A percentile compares a stretch with the other conserved stretches of the same genome.
These are phyloP conservation scores for Trinorchestia longiramus DNA, from an alignment of 1,140 invertebrate genomes.

Conservation along the genomic window DNA sequence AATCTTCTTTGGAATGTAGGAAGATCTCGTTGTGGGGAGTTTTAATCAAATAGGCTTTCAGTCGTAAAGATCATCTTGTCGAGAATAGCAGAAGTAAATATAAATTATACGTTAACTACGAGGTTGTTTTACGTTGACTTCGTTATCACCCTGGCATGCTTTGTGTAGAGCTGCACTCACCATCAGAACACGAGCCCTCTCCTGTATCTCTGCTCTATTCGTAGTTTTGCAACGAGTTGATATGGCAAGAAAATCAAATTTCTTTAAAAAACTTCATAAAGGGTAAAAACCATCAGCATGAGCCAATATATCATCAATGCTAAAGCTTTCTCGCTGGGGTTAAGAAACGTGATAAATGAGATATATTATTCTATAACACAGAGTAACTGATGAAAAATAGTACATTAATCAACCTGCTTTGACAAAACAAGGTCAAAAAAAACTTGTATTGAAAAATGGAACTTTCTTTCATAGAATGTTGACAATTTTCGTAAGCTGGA, in stretches of 20 bases:
- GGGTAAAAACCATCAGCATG: background rate
- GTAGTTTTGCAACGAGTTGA: background rate
- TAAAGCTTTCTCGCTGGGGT: too few relatives aligned
- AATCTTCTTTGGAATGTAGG: background rate
- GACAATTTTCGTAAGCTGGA: too few relatives aligned
- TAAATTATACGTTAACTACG: background rate
- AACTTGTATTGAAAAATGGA: too few relatives aligned
- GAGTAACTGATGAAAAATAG: too few relatives aligned
- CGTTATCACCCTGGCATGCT: background rate
- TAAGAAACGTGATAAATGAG: too few relatives aligned
- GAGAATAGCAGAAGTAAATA: background rate
- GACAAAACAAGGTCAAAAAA: too few relatives aligned
- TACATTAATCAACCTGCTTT: too few relatives aligned
- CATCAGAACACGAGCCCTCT: background rate
- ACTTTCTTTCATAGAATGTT: too few relatives aligned
- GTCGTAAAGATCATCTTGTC: background rate
- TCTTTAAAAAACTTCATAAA: background rate
- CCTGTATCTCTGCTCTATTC: background rate
- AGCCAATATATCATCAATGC: too few relatives aligned
- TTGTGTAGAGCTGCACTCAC: background rate
- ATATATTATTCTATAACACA: too few relatives aligned
- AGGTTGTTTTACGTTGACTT: background rate
- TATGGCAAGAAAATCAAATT: background rate
- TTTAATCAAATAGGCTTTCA: background rate
- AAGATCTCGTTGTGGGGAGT: background rate